These are phyloP conservation scores for Zaprionus inermis DNA, from an alignment of 1,140 invertebrate species.

Conservation along the genomic window DNA sequence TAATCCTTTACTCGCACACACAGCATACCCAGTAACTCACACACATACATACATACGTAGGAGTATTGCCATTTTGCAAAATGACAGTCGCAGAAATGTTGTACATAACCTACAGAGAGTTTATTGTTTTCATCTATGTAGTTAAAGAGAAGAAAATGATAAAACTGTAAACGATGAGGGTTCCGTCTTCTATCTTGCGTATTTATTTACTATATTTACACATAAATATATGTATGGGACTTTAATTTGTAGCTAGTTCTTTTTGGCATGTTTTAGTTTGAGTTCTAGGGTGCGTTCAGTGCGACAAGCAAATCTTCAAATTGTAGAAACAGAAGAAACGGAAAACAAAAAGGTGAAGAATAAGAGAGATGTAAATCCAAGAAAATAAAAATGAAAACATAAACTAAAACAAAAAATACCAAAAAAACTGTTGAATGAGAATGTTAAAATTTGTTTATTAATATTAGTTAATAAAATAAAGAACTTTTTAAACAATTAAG, in stretches of 20 bases:
- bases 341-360: slow-evolving; percentile 12
- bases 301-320: slow-evolving; percentile 20
- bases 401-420: slow-evolving; percentile 30
- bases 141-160: slow-evolving; percentile 12
- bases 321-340: slow-evolving; percentile 9
- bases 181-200: slow-evolving; percentile 48
- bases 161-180: slow-evolving; percentile 15
- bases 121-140: slow-evolving; percentile 27
- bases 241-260: slow-evolving; percentile 46
- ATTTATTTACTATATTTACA: slow-evolving; percentile 37
- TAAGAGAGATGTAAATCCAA: slow-evolving; percentile 1
- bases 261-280: slow-evolving; percentile 31
- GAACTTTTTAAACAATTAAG: slow-evolving; percentile 79
- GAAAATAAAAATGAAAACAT: slow-evolving; percentile 13
- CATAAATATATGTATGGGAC: slow-evolving; percentile 18
- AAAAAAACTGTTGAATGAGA: slow-evolving; percentile 55
- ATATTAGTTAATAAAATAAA: slow-evolving; percentile 73
- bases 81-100: slow-evolving; percentile 55
- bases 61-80: slow-evolving; percentile 34
- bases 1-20: background rate
- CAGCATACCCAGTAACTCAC: too few relatives aligned
- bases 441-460: slow-evolving; percentile 75
- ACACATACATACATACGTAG: slow-evolving; percentile 26
- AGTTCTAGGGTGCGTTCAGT: slow-evolving; percentile 39
- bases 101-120: slow-evolving; percentile 67